A percentile compares a stretch with the other conserved stretches of the same genome.
Conservation (phyloP, 2,888 invertebrate genomes). For the Leptopilina myrica region DNA sequence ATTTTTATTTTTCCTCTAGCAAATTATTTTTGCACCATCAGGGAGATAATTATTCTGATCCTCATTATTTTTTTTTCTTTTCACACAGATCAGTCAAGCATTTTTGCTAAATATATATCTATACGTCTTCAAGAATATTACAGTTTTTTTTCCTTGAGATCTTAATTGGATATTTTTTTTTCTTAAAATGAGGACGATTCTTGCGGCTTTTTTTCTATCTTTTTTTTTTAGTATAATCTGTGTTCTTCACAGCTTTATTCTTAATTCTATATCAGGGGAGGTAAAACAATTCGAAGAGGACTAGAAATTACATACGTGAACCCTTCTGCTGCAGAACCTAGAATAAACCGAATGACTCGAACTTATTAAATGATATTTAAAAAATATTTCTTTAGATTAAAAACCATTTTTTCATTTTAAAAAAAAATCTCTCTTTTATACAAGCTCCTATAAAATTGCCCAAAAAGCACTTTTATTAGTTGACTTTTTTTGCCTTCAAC, state of each 20-base stretch:
- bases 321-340: slow-evolving; percentile 94
- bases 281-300: slow-evolving; percentile 65
- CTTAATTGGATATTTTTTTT: neutral
- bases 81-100: neutral
- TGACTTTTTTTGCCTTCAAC: neutral
- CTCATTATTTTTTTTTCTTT: neutral
- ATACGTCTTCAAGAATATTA: neutral
- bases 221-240: neutral
- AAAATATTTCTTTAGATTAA: neutral
- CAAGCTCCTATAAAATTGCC: neutral
- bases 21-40: neutral
- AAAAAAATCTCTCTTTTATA: neutral
- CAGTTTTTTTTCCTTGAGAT: neutral
- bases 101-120: neutral
- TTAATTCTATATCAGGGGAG: slow-evolving; percentile 57
- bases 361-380: slow-evolving; percentile 49
- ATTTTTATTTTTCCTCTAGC: neutral
- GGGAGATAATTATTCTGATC: neutral
- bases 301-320: slow-evolving; percentile 88
- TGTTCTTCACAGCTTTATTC: slow-evolving; percentile 1
- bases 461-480: slow-evolving; percentile 12
- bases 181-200: slow-evolving; percentile 6
- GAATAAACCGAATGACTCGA: slow-evolving; percentile 64
- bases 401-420: neutral
- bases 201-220: slow-evolving; percentile 8